These are phyloP conservation scores for Momotus momota DNA, from an alignment of 2,797 vertebrate species.

Conservation along the genomic window DNA sequence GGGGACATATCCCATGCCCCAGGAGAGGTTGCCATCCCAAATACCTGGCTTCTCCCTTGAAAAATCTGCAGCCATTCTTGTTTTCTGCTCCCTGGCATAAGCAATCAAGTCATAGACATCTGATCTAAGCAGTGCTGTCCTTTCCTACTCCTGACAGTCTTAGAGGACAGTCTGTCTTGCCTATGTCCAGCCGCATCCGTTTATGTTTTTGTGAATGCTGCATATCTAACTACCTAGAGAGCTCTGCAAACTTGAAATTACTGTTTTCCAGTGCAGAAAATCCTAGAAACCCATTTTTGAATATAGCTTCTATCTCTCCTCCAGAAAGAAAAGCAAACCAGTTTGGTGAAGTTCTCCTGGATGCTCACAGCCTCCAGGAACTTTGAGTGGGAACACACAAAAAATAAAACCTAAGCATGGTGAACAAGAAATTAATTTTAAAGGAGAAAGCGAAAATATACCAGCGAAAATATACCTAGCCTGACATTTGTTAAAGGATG, in stretches of 20 bases:
- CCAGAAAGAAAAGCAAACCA: not conserved
- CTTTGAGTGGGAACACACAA: not conserved
- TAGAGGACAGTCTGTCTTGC: not conserved
- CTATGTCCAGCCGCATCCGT: not conserved
- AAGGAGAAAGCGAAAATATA: not conserved
- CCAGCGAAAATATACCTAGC: not conserved
- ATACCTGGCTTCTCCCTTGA: not conserved
- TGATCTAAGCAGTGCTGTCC: not conserved
- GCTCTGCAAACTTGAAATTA: not conserved
- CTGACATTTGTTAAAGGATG: not conserved
- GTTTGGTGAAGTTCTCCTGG: not conserved
- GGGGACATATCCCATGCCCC: rapidly evolving
- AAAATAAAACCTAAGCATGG: not conserved
- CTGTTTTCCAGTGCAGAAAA: not conserved
- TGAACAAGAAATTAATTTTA: not conserved
- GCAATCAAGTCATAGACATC: not conserved
- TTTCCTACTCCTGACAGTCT: not conserved
- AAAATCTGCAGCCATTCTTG: not conserved
- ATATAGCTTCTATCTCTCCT: not conserved
- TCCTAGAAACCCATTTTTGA: not conserved
- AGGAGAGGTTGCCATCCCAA: not conserved
- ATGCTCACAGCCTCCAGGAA: not conserved
- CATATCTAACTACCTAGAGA: not conserved
- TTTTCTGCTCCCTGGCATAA: not conserved
- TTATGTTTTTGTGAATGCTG: not conserved